Conservation (phyloP, 2,888 invertebrate genomes). For the Pandemis cinnamomeana region DNA sequence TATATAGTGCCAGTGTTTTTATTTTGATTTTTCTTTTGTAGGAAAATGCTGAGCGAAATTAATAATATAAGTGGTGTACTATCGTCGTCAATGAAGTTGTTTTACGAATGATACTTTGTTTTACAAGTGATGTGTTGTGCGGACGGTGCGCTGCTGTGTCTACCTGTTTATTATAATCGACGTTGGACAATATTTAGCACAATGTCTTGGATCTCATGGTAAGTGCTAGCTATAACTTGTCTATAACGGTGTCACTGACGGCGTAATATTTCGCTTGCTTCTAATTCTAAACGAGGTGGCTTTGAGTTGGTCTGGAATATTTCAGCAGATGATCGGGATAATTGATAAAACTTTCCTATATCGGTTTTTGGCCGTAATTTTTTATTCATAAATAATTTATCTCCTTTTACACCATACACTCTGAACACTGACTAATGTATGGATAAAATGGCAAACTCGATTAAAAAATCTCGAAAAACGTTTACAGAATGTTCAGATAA, state of each 20-base stretch:
- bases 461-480: too few species aligned
- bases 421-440: too few species aligned
- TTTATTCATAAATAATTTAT: too few species aligned
- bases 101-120: conserved; percentile 83
- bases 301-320: too few species aligned
- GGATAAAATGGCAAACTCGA: too few species aligned
- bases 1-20: conserved; percentile 69
- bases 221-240: conserved; percentile 35
- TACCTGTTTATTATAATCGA: conserved; percentile 32
- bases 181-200: conserved; percentile 34
- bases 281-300: too few species aligned
- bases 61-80: conserved; percentile 84
- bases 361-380: too few species aligned
- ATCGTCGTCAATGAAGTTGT: conserved; percentile 81
- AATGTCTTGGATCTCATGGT: conserved; percentile 41
- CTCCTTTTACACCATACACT: too few species aligned
- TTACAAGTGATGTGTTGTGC: conserved; percentile 79
- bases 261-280: not conserved
- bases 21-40: conserved; percentile 81
- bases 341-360: too few species aligned
- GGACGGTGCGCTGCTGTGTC: conserved; percentile 72
- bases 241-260: not conserved
- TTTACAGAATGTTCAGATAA: too few species aligned
- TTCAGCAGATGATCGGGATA: too few species aligned
- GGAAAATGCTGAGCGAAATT: conserved; percentile 83